Evolutionary conservation across 2,888 invertebrate species (phyloP).

Genomic region (Anagyrus pseudococci): DNA sequence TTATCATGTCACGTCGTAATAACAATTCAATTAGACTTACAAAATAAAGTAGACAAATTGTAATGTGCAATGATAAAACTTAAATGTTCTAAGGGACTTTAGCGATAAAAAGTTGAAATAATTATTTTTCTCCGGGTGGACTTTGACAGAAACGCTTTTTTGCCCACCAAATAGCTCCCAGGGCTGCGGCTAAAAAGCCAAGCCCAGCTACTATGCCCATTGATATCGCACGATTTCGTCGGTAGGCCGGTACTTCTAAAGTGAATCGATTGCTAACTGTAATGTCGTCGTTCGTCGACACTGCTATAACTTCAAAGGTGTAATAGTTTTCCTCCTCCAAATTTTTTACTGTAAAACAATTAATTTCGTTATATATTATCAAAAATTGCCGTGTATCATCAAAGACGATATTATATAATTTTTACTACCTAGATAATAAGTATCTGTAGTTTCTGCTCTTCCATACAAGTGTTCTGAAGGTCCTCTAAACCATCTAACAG

Average conservation of each 20-base stretch:
- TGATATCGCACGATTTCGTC: constrained; percentile 74
- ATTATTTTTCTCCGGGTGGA: constrained; percentile 47
- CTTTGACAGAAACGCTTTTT: constrained; percentile 61
- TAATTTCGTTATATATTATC: background rate
- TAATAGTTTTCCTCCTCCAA: constrained; percentile 78
- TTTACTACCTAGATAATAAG: constrained; percentile 67
- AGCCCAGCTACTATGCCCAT: constrained; percentile 76
- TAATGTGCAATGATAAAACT: constrained; percentile 21
- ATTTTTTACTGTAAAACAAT: constrained; percentile 67
- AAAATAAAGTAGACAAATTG: constrained; percentile 12
- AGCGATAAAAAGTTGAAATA: background rate
- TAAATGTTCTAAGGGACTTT: constrained; percentile 8
- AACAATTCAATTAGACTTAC: constrained; percentile 16
- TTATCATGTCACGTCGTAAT: constrained; percentile 5
- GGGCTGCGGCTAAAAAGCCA: constrained; percentile 71
- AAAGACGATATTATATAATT: background rate
- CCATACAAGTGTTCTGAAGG: constrained; percentile 70
- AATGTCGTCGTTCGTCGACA: constrained; percentile 68
- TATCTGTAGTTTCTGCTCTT: constrained; percentile 73
- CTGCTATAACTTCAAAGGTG: constrained; percentile 76
- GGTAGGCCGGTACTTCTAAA: constrained; percentile 74
- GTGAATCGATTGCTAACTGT: constrained; percentile 70
- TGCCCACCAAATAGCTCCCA: constrained; percentile 69
- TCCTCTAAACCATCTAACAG: constrained; percentile 75
- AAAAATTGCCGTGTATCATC: background rate